Base-by-base conservation (phyloP, 2,888 invertebrate genomes). In the Ametastegia equiseti region DNA sequence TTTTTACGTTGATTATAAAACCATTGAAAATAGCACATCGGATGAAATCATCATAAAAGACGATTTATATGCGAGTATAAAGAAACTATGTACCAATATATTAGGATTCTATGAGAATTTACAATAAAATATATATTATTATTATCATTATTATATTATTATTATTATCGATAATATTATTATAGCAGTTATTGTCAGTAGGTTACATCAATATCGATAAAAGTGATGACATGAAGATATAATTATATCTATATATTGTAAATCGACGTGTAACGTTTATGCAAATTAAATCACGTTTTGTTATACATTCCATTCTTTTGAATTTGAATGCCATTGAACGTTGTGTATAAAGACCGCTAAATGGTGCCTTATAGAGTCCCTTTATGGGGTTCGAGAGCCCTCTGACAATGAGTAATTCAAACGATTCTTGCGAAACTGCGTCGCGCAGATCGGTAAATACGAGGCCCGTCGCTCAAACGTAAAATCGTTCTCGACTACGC, bases 271-370 rank as follows among this genome's bases (percentile, higher is more conserved):
- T 91, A 91, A 89, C 88, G 86, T 90, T 88, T 86, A 91, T 88
- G 89, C 87, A 88, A 87, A 91, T 90, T 91, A 90, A 91, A 91
- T 87, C 88, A 89, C 89, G 87, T 89, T 91, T 91, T 91, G 91
- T 91, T 91, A 91, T 89, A 88, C 89, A 87, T 84, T 30, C 13
- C 13, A 30, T 30, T 27, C 1, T 60, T 60, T 30, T 15, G 23
- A 60, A 60, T 13, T 60, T 42, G 6, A 6, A 42, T 42, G 9
- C 9, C 42, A 42, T 42, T 42, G 9, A 42, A 9, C 42, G 9
- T 42, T 9, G 6, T 9, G 9, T 42, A 5, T 6, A 42, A 42
- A n/a, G n/a, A n/a, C n/a, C n/a, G n/a, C n/a, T n/a, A n/a, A n/a
- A n/a, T n/a, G n/a, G n/a, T n/a, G n/a, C n/a, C n/a, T n/a, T n/a